Base-by-base conservation (phyloP, 2,113 vertebrate species). In the Corythaeola cristata region DNA sequence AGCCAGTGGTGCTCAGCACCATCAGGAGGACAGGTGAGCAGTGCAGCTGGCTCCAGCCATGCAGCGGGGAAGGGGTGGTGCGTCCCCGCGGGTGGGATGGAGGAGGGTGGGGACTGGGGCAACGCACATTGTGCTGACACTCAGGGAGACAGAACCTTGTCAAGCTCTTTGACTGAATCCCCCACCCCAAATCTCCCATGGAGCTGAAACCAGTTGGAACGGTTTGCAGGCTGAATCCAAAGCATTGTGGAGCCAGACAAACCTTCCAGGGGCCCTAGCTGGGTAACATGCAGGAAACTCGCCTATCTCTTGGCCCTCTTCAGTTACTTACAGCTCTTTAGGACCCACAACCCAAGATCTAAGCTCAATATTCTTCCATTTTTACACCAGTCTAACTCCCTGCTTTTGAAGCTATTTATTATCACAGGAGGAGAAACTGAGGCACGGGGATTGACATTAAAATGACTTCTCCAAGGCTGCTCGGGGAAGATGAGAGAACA, bases 381-480 rank as follows among this genome's bases (percentile, higher is more conserved):
- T 15, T 4, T 3, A 68, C 67, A 35, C 6, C 64, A 77, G 35
- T 59, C 47, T 3, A 19, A 11, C 35, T 49, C 30, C 6, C 45
- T 2, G 4, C n/a, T 41, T 50, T 37, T 52, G 33, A 8, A 52
- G 39, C 82, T 88, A 47, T 52, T 84, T 45, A 5, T 39, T 22
- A 19, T 27, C 88, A 26, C n/a, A 56, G 90, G 39, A 93, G 52
- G 41, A 93, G 58, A 95, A 81, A 59, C 39, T 12, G 12, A 88
- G 81, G 53, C 69, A 74, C 2, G 7, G 90, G 49, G 24, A n/a
- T 0, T 71, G 56, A 21, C 55, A 22, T 16, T 27, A 5, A 45
- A 68, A 49, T 53, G 37, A 35, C 71, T 58, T 50, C 4, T 56
- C 67, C 62, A 56, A 93, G 79, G 85, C 79, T 73, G 49, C 12